Conservation (phyloP, 30 jellyfish, hydroid and myxozoan species). For the Pelagia noctiluca region DNA sequence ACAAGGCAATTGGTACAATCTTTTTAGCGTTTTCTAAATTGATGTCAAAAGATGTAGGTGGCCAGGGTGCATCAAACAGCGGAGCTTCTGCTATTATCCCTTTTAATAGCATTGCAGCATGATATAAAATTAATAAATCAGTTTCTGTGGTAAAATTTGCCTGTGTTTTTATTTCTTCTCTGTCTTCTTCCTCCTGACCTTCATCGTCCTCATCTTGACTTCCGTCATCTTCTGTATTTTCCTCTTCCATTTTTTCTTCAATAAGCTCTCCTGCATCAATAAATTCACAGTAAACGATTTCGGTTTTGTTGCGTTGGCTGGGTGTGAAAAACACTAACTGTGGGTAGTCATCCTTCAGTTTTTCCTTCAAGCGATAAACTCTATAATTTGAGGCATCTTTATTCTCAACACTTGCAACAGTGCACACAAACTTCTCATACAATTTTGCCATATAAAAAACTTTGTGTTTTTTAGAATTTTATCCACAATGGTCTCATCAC, state of each 20-base stretch:
- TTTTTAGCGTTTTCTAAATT: too few relatives aligned
- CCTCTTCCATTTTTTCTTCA: conserved; percentile 8
- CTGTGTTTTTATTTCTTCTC: conserved; percentile 2
- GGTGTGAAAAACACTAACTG: conserved; percentile 11
- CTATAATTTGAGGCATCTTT: neutral
- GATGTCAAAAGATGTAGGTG: too few relatives aligned
- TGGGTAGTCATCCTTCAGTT: neutral
- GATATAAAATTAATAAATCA: neutral
- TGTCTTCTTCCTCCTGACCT: conserved; percentile 1
- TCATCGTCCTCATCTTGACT: conserved; percentile 5
- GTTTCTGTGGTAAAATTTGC: conserved; percentile 3
- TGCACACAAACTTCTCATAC: neutral
- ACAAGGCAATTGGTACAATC: too few relatives aligned
- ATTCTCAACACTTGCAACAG: neutral
- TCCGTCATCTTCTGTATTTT: neutral
- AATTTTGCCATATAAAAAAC: neutral
- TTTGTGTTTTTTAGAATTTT: neutral
- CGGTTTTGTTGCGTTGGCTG: neutral
- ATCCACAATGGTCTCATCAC: neutral
- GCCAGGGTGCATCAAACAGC: conserved; percentile 1
- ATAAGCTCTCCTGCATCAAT: neutral
- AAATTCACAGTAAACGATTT: neutral
- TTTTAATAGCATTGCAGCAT: neutral
- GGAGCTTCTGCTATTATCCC: conserved; percentile 8
- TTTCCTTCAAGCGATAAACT: conserved; percentile 1